Percentiles rank a stretch among this genome's conserved stretches.
phyloP scores from a whole-genome alignment of 1,140 invertebrate species.

The Leptinotarsa defecta region DNA sequence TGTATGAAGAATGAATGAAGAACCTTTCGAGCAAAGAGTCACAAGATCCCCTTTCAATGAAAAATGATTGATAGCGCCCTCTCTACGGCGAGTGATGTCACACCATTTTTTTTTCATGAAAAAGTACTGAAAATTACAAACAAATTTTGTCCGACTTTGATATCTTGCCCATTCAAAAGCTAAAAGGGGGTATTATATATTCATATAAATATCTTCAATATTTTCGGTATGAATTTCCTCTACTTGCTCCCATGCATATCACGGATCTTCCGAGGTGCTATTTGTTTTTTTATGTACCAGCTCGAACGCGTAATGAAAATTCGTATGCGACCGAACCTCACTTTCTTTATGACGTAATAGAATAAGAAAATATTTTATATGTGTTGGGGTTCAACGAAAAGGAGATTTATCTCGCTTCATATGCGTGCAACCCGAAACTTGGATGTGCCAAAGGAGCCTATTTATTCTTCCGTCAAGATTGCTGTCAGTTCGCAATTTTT shows the following conservation, averaged over 20 bases:
- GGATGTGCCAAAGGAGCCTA: constrained; percentile 7
- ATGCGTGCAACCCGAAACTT: constrained; percentile 1
- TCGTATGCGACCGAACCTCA: constrained; percentile 17
- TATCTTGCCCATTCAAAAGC: too few relatives aligned
- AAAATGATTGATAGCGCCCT: too few relatives aligned
- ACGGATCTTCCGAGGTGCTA: background rate
- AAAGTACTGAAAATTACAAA: too few relatives aligned
- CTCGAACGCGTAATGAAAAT: constrained; percentile 25
- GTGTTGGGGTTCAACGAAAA: constrained; percentile 11
- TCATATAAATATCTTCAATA: too few relatives aligned
- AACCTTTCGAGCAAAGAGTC: too few relatives aligned
- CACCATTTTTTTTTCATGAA: too few relatives aligned
- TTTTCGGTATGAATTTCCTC: background rate
- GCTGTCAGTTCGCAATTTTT: constrained; percentile 24
- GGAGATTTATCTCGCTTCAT: constrained; percentile 21
- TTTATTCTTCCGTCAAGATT: constrained; percentile 16
- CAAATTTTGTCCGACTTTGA: too few relatives aligned
- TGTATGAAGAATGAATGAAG: too few relatives aligned
- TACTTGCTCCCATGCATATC: background rate
- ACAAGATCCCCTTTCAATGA: too few relatives aligned
- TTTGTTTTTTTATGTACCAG: background rate
- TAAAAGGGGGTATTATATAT: too few relatives aligned
- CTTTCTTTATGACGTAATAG: constrained; percentile 28
- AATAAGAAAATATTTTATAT: constrained; percentile 24
- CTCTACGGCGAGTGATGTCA: too few relatives aligned